Evolutionary conservation across 2,888 invertebrate species (phyloP).

Genomic region (Rotaria macrura): DNA sequence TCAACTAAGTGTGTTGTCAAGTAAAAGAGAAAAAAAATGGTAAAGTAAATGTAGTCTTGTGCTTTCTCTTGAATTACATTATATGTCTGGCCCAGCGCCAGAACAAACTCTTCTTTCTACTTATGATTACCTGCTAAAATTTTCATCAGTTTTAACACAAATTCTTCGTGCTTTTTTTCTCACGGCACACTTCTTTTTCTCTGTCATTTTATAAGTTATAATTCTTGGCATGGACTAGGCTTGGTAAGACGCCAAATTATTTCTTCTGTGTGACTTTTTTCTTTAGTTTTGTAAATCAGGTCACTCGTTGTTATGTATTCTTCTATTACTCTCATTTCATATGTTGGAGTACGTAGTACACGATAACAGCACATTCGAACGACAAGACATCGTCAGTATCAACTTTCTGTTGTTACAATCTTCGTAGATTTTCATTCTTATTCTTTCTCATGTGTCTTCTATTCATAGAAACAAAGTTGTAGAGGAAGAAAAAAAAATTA

Average conservation of each 20-base stretch:
- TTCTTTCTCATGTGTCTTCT: neutral
- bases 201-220: neutral
- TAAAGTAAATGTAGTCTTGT: neutral
- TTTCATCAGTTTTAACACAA: too few species aligned
- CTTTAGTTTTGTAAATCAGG: neutral
- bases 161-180: neutral
- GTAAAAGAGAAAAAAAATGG: neutral
- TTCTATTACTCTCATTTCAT: neutral
- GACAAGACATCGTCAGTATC: neutral
- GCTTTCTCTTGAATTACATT: neutral
- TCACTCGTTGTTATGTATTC: neutral
- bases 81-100: neutral
- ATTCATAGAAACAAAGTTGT: neutral
- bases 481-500: neutral
- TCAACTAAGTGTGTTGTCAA: neutral
- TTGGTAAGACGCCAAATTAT: neutral
- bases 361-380: constrained; percentile 1
- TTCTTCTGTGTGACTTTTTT: neutral
- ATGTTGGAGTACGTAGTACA: neutral
- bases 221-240: neutral
- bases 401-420: neutral
- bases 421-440: neutral
- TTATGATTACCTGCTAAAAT: too few species aligned
- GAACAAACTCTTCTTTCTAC: neutral
- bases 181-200: too few species aligned